Percentiles rank a stretch among this genome's conserved stretches.
These are phyloP conservation scores for Aphelenchoides besseyi DNA, from an alignment of 1,140 invertebrate species.

Conservation along the genomic window DNA sequence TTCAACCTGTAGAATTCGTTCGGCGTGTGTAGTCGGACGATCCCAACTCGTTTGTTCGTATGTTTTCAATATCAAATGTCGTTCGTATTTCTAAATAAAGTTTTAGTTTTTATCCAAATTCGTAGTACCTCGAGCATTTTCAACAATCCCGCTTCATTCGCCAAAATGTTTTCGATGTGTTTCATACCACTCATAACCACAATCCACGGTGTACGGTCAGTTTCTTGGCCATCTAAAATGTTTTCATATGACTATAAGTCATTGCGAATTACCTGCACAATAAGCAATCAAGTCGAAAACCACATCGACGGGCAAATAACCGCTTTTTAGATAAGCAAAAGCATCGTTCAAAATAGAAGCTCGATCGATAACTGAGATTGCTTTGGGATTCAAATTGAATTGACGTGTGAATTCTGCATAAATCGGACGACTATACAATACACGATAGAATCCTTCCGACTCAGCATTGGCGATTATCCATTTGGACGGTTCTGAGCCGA, in stretches of 20 bases:
- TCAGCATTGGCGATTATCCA: constrained; percentile 51
- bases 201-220: constrained; percentile 47
- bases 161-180: constrained; percentile 40
- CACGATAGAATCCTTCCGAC: constrained; percentile 48
- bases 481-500: constrained; percentile 23
- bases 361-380: constrained; percentile 38
- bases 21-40: constrained; percentile 25
- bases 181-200: constrained; percentile 35
- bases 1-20: constrained; percentile 37
- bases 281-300: constrained; percentile 45
- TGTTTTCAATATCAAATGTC: constrained; percentile 24
- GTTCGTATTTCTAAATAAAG: constrained; percentile 32
- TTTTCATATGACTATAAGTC: neutral
- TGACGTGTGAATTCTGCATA: constrained; percentile 40
- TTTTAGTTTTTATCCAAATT: too few relatives aligned
- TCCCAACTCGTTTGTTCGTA: constrained; percentile 46
- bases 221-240: constrained; percentile 25
- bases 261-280: constrained; percentile 17
- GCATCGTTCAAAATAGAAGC: constrained; percentile 46
- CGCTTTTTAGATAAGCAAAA: constrained; percentile 40
- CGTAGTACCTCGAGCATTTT: constrained; percentile 41
- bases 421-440: constrained; percentile 39
- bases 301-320: constrained; percentile 36
- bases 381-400: constrained; percentile 30
- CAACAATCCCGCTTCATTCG: constrained; percentile 31